Base-by-base conservation (phyloP, 2,888 invertebrate genomes). In the Oscheius sp. region DNA sequence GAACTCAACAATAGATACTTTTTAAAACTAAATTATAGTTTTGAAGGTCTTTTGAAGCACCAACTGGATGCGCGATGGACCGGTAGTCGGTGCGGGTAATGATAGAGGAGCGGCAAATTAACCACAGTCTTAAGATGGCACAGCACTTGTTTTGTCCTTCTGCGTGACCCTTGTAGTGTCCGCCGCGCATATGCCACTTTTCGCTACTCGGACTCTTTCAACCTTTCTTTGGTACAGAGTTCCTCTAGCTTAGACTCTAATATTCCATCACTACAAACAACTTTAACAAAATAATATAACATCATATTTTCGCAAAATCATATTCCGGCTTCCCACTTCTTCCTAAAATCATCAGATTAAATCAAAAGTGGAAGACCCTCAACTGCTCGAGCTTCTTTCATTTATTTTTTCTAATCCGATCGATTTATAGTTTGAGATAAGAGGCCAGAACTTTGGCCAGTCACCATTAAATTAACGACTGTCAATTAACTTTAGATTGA, bases 91-190 rank as follows among this genome's bases (percentile, higher is more conserved):
- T 17, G 50, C 50, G 50, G 25, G 61, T 61, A 61, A 61, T 61
- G 61, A 61, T 27, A 61, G 61, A 61, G 61, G 17, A 45, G 29
- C 17, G 27, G 61, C 61, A 61, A 61, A 61, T 61, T 61, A 61
- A 45, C 61, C 45, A n/a, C n/a, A n/a, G n/a, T n/a, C n/a, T n/a
- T n/a, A 61, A 61, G 61, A 61, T 61, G 61, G 61, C 61, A 61
- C 45, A 45, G 61, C 61, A 61, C 61, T 61, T 45, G 61, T 39
- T 23, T 29, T 27, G 61, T 61, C 45, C 45, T 42, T 39, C 39
- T 27, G 58, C 58, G 39, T 42, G 58, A 39, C 45, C 29, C 61
- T 61, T 39, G 42, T 42, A 45, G 42, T 45, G 61, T 20, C 45
- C 61, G 42, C 42, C 42, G 23, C 39, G 29, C 45, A 45, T 27